Conservation (phyloP, 2,113 vertebrate genomes). For the Vireo altiloquus region DNA sequence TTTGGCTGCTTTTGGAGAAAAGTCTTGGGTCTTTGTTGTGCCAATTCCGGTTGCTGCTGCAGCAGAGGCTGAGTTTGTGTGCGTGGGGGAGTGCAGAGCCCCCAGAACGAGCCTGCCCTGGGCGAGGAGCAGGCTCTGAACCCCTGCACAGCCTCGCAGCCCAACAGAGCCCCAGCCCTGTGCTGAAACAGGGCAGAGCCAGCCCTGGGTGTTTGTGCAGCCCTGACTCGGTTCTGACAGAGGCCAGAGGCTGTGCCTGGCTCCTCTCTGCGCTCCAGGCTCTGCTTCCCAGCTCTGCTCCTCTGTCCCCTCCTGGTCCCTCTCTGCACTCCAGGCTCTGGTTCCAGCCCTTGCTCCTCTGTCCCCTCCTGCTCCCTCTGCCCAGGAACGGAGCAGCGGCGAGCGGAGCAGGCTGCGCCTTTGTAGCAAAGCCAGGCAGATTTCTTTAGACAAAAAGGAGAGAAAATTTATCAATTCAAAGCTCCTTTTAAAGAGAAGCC, state of each 20-base stretch:
- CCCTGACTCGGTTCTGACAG: not conserved
- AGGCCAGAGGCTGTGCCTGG: not conserved
- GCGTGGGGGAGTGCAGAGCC: not conserved
- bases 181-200: not conserved
- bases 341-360: not conserved
- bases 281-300: not conserved
- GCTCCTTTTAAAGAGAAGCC: conserved; percentile 40
- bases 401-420: not conserved
- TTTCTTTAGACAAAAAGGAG: not conserved
- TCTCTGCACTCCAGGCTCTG: not conserved
- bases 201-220: not conserved
- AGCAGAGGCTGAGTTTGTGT: not conserved
- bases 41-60: not conserved
- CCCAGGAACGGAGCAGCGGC: not conserved
- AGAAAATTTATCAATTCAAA: not conserved
- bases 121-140: not conserved
- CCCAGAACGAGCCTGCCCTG: not conserved
- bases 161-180: not conserved
- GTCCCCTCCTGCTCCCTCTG: not conserved
- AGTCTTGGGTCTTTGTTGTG: not conserved
- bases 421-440: not conserved
- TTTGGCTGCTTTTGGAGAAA: not conserved
- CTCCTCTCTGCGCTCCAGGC: not conserved
- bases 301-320: not conserved
- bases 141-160: not conserved